Conservation (phyloP, 2,113 vertebrate species). For the Lontra canadensis region DNA sequence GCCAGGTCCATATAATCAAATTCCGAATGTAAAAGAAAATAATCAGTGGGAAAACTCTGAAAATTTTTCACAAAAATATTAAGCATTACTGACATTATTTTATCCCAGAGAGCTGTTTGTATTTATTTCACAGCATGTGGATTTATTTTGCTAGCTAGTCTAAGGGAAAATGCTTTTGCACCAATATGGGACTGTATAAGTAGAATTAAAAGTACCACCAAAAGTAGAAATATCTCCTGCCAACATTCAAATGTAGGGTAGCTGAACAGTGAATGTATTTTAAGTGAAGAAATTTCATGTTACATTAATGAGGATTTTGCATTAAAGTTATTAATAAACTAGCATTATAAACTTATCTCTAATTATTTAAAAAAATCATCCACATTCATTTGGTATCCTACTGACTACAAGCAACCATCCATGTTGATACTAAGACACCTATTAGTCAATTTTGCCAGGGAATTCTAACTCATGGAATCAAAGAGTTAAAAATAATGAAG, state of each 20-base stretch:
- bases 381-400: constrained; percentile 25
- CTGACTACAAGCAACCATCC: background rate
- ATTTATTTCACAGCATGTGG: constrained; percentile 22
- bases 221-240: constrained; percentile 39
- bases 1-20: background rate
- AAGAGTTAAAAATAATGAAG: constrained; percentile 11
- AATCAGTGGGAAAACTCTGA: background rate
- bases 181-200: constrained; percentile 55
- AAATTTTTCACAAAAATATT: constrained; percentile 39
- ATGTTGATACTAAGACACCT: background rate
- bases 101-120: constrained; percentile 10
- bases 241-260: constrained; percentile 55
- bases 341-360: constrained; percentile 12
- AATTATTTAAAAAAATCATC: background rate
- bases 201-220: constrained; percentile 56
- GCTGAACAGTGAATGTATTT: constrained; percentile 54
- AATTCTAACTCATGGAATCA: constrained; percentile 26
- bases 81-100: background rate
- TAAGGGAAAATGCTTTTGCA: constrained; percentile 71
- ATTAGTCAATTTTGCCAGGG: background rate
- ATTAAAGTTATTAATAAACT: constrained; percentile 52
- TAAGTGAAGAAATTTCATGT: constrained; percentile 33
- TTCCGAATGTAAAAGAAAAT: constrained; percentile 44
- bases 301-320: constrained; percentile 29
- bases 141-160: constrained; percentile 57